A percentile compares a stretch with the other conserved stretches of the same genome.
Evolutionary conservation across 1,140 invertebrate species (phyloP).

Genomic region (Apolygus lucorum): DNA sequence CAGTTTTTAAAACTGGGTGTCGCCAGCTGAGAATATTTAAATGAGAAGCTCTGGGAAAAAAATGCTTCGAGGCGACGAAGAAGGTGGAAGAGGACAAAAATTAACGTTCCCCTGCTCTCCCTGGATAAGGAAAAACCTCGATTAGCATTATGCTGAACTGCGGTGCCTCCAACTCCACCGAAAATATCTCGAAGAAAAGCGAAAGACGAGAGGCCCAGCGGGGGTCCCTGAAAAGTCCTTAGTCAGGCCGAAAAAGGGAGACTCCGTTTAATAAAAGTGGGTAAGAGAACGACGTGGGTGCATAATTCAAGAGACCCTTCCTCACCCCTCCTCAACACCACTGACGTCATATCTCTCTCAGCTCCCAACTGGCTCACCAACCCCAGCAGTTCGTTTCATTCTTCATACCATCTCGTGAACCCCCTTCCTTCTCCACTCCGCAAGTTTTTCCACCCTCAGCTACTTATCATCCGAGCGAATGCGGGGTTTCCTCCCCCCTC

Average conservation of each 20-base stretch:
- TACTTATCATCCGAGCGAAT: neutral
- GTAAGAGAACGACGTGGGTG: neutral
- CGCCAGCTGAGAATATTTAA: too few species aligned
- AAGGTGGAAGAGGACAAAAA: too few species aligned
- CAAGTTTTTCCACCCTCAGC: neutral
- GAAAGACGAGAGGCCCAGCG: neutral
- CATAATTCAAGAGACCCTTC: conserved; percentile 3
- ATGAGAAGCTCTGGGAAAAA: too few species aligned
- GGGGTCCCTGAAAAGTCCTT: neutral
- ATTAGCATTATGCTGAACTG: conserved; percentile 15
- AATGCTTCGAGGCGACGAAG: too few species aligned
- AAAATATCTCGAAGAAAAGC: neutral
- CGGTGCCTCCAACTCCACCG: neutral
- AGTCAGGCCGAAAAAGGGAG: neutral
- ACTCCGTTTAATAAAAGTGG: conserved; percentile 8
- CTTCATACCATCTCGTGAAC: neutral
- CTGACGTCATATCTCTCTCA: neutral
- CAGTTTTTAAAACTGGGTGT: too few species aligned
- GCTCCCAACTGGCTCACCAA: neutral
- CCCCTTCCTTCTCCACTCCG: neutral
- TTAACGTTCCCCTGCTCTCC: neutral
- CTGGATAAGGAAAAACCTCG: neutral
- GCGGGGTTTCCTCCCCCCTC: neutral
- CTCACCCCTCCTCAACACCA: neutral
- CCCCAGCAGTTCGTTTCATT: neutral